Base-by-base conservation (phyloP, 2,888 invertebrate species). In the Drosophila eohydei region DNA sequence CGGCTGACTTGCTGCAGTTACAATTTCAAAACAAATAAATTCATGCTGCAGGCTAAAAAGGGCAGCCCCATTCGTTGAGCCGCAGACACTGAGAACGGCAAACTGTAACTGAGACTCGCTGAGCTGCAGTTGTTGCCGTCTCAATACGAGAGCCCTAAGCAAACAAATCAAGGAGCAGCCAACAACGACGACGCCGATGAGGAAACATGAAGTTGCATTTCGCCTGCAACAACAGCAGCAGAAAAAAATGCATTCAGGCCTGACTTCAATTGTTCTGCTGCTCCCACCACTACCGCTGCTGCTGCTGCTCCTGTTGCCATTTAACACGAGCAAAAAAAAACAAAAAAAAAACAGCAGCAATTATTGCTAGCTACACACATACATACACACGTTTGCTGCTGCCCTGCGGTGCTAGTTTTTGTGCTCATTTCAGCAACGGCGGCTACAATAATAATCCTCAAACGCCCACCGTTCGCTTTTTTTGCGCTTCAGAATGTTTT, bases 11-110 rank as follows among this genome's bases (percentile, higher is more conserved):
- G 85, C 78, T 74, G 76, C 50, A 88, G 88, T 87, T 84, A 84
- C 88, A 86, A 86, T 86, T 86, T 84, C 86, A 88, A 86, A 88
- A 86, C 86, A 86, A 86, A 86, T 86, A 86, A 86, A 86, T 88
- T 88, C 88, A 86, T 75, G 87, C 86, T 84, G 72, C 74, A 69
- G 88, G 86, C 88, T 79, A 77, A 88, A 86, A 88, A 86, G 88
- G 86, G 84, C 88, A 85, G 81, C 88, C 83, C 86, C 70, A 64
- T 56, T 52, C 38, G 64, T 51, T 50, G 48, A 58, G 61, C 66
- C 58, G 60, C 60, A 67, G 67, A 73, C 54, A 71, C 73, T 59
- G 61, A 59, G 69, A 68, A 50, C 66, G 43, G 48, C 69, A 66
- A 63, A 76, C 71, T 61, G 74, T 56, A 70, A 61, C 61, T 54